phyloP scores from a whole-genome alignment of 2,797 vertebrate genomes.

The Dromococcyx pavoninus region DNA sequence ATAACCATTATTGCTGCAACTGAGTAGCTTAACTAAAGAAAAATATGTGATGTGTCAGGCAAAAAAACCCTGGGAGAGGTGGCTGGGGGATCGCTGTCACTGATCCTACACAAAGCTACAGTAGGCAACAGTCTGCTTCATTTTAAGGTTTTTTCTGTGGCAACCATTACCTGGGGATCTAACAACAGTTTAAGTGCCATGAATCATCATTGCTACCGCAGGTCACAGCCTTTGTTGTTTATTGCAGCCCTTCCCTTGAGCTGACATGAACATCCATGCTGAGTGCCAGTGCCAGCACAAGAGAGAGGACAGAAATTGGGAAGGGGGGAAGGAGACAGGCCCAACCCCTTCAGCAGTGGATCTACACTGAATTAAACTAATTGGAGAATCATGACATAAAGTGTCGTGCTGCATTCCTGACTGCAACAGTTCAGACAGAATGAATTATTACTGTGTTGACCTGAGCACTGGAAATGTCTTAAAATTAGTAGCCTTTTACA shows the following conservation, averaged over 20 bases:
- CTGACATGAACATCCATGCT: background rate
- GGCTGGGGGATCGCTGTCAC: background rate
- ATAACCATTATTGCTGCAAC: background rate
- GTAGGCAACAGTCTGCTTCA: background rate
- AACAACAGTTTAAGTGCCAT: background rate
- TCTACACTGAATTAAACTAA: background rate
- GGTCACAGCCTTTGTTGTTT: background rate
- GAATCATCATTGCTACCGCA: background rate
- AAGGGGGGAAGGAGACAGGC: background rate
- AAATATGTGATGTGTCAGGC: background rate
- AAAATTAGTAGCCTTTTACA: background rate
- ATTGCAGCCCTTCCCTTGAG: background rate
- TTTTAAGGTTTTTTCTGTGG: background rate
- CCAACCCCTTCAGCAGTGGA: background rate
- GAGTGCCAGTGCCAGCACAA: background rate
- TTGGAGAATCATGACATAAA: background rate
- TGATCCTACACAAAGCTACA: background rate
- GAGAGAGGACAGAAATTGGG: background rate
- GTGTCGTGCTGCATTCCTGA: background rate
- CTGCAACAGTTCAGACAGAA: background rate
- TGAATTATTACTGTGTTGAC: background rate
- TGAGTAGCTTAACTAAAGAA: constrained; percentile 7
- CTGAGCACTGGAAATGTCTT: background rate
- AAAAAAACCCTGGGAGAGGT: background rate
- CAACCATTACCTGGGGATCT: background rate